Evolutionary conservation across 2,888 invertebrate genomes (phyloP).

Genomic region (Acanthoscelides obtectus): DNA sequence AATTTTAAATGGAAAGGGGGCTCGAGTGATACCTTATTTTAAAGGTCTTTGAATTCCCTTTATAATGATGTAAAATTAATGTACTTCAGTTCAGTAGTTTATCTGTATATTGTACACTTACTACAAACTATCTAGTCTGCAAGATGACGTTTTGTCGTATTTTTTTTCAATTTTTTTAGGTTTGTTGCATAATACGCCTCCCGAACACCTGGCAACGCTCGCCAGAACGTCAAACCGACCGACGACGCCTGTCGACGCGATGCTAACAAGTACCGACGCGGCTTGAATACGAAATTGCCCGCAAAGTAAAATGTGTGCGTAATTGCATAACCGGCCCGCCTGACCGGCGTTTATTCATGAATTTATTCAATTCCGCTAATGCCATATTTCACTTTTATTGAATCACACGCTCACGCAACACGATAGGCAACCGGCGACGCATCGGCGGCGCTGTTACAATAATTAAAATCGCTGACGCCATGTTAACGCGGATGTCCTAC

Average conservation of each 20-base stretch:
- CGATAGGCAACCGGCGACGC: neutral
- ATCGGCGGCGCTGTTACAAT: constrained; percentile 6
- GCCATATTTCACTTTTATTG: constrained; percentile 27
- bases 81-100: no score
- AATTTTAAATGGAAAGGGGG: no score
- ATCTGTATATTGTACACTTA: no score
- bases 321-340: constrained; percentile 36
- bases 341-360: neutral
- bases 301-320: constrained; percentile 39
- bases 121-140: no score
- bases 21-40: no score
- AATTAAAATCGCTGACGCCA: neutral
- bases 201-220: no score
- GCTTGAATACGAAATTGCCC: constrained; percentile 44
- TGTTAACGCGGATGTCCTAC: constrained; percentile 4
- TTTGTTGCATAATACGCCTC: no score
- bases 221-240: no score
- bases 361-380: constrained; percentile 11
- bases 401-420: constrained; percentile 16
- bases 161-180: no score
- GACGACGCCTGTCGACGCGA: neutral
- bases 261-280: constrained; percentile 43
- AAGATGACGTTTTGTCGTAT: no score
- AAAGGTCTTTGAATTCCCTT: no score
- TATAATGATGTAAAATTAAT: no score